Evolutionary conservation across 2,113 vertebrate species (phyloP).

Genomic region (Canis aureus): DNA sequence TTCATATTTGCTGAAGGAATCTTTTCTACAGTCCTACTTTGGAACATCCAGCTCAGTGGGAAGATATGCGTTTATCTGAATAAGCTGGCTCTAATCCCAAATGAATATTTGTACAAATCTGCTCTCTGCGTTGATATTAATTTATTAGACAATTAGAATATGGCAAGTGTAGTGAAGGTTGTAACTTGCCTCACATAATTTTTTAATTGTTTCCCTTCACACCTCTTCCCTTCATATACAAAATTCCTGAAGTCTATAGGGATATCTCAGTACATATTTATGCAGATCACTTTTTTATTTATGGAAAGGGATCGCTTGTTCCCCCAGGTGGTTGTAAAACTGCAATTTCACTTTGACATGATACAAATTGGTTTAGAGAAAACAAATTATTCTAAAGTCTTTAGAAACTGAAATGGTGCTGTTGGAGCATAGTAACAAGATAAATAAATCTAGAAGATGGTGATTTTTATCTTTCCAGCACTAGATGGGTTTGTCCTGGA

Average conservation of each 20-base stretch:
- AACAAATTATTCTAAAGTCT: slow-evolving; percentile 88
- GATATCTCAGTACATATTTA: slow-evolving; percentile 83
- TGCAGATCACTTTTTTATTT: slow-evolving; percentile 87
- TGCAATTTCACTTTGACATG: slow-evolving; percentile 87
- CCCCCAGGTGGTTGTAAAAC: slow-evolving; percentile 83
- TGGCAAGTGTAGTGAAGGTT: slow-evolving; percentile 21
- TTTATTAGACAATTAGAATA: slow-evolving; percentile 66
- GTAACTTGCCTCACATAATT: slow-evolving; percentile 4
- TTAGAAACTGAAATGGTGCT: slow-evolving; percentile 79
- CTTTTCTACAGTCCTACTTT: background rate
- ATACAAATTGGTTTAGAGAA: slow-evolving; percentile 88
- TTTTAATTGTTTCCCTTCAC: slow-evolving; percentile 58
- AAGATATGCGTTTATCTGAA: background rate
- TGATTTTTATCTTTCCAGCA: slow-evolving; percentile 74
- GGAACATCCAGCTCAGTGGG: background rate
- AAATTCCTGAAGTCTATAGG: slow-evolving; percentile 75
- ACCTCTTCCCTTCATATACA: slow-evolving; percentile 53
- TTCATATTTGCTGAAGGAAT: background rate
- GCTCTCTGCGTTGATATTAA: background rate
- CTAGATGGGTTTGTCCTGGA: slow-evolving; percentile 42
- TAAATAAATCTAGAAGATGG: slow-evolving; percentile 72
- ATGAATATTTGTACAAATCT: background rate
- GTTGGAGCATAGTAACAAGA: slow-evolving; percentile 47
- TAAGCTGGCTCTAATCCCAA: background rate
- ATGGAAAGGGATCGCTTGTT: slow-evolving; percentile 84